These are phyloP conservation scores for Eupithecia subfuscata DNA, from an alignment of 2,888 invertebrate species.

Conservation along the genomic window DNA sequence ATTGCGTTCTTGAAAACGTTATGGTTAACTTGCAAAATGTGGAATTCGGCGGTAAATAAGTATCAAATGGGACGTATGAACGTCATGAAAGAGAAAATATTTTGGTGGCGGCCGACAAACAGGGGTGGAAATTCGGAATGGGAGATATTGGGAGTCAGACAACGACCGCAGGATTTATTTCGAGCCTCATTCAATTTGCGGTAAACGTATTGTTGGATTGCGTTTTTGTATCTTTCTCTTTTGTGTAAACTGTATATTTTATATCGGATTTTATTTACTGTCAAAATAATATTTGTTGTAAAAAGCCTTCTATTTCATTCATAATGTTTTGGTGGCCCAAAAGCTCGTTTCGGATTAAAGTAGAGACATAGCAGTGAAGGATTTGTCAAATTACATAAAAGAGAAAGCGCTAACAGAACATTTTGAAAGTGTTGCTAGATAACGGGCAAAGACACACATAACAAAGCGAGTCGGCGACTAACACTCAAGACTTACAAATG, in stretches of 20 bases:
- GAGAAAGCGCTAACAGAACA: slow-evolving; percentile 65
- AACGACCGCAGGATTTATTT: slow-evolving; percentile 80
- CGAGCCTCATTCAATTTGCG: slow-evolving; percentile 81
- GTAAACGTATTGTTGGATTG: slow-evolving; percentile 78
- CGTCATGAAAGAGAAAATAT: slow-evolving; percentile 54
- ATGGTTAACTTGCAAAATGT: slow-evolving; percentile 31
- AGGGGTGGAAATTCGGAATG: slow-evolving; percentile 72
- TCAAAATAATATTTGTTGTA: background rate
- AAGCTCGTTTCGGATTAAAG: no score
- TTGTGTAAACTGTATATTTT: slow-evolving; percentile 61
- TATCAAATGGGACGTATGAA: slow-evolving; percentile 47
- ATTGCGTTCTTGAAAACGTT: slow-evolving; percentile 30
- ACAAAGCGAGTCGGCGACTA: slow-evolving; percentile 63
- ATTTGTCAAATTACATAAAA: slow-evolving; percentile 53
- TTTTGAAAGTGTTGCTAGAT: slow-evolving; percentile 69
- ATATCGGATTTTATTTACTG: background rate
- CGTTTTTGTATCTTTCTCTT: slow-evolving; percentile 69
- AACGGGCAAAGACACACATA: slow-evolving; percentile 64
- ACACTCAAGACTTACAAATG: slow-evolving; percentile 71
- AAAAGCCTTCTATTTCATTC: background rate
- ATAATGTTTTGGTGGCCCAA: background rate
- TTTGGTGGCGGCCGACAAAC: slow-evolving; percentile 70
- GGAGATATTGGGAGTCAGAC: slow-evolving; percentile 75
- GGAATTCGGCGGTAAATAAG: slow-evolving; percentile 46
- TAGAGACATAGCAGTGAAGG: slow-evolving; percentile 15